Evolutionary conservation across 1,140 invertebrate species (phyloP).

Genomic region (Wiebesia pumilae): DNA sequence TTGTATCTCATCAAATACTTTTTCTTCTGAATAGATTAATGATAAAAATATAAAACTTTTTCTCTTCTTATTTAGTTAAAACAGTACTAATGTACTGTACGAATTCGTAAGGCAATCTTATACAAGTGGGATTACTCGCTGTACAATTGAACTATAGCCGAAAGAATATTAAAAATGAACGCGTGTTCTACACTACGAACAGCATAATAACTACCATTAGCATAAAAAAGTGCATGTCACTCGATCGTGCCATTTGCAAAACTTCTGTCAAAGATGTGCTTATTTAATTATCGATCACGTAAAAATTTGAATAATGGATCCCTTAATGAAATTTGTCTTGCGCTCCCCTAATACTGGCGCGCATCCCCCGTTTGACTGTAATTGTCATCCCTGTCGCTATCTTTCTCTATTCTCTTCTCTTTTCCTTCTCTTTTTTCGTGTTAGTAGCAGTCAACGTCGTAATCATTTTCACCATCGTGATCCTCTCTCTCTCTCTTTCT

Average conservation of each 20-base stretch:
- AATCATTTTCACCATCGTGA: no score
- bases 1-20: no score
- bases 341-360: neutral
- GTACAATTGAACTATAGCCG: neutral
- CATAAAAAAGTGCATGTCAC: conserved; percentile 2
- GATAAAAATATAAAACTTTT: no score
- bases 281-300: conserved; percentile 36
- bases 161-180: conserved; percentile 30
- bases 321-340: conserved; percentile 31
- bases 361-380: neutral
- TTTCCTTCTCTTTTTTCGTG: no score
- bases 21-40: no score
- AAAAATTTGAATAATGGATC: conserved; percentile 46
- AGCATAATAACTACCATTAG: conserved; percentile 27
- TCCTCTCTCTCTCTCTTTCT: no score
- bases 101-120: neutral
- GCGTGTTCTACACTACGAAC: neutral
- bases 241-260: neutral
- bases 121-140: neutral
- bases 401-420: neutral
- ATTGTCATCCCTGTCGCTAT: conserved; percentile 7
- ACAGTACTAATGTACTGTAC: neutral
- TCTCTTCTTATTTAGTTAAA: no score
- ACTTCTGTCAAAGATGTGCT: neutral
- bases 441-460: no score